Percentiles rank a stretch among this genome's conserved stretches.
Evolutionary conservation across 2,113 vertebrate species (phyloP).

Genomic region (Paralichthys olivaceus): DNA sequence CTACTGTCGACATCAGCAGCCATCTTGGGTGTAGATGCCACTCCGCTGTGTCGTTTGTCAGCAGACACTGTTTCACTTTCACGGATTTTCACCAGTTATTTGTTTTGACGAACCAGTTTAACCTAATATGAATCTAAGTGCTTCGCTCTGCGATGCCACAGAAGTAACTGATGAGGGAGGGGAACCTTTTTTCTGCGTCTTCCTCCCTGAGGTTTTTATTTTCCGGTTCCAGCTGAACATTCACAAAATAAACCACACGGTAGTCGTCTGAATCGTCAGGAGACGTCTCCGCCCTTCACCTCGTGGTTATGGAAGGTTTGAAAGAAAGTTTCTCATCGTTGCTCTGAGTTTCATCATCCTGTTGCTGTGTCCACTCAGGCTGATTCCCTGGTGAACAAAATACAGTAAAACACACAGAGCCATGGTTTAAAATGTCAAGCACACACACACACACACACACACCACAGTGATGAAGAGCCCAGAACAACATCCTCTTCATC

Average conservation of each 20-base stretch:
- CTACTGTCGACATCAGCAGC: too few relatives aligned
- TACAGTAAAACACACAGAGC: conserved; percentile 21
- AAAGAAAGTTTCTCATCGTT: conserved; percentile 3
- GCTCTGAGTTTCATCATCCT: conserved; percentile 50
- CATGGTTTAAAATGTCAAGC: not conserved
- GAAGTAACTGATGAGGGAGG: conserved; percentile 13
- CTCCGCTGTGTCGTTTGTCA: too few relatives aligned
- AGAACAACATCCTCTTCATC: conserved; percentile 50
- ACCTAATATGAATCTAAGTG: too few relatives aligned
- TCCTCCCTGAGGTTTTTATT: too few relatives aligned
- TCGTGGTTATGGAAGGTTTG: not conserved
- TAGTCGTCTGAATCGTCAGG: not conserved
- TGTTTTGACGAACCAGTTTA: too few relatives aligned
- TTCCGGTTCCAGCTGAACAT: too few relatives aligned
- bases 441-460: conserved; percentile 16
- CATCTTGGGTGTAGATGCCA: too few relatives aligned
- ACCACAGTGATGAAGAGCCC: conserved; percentile 34
- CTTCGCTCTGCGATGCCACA: too few relatives aligned
- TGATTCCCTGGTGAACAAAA: not conserved
- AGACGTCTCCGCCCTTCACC: not conserved
- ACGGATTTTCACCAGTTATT: too few relatives aligned
- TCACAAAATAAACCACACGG: not conserved
- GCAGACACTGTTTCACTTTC: too few relatives aligned
- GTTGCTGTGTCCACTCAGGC: too few relatives aligned
- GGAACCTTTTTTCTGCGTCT: not conserved